These are phyloP conservation scores for Busseola fusca DNA, from an alignment of 2,888 invertebrate genomes.

Conservation along the genomic window DNA sequence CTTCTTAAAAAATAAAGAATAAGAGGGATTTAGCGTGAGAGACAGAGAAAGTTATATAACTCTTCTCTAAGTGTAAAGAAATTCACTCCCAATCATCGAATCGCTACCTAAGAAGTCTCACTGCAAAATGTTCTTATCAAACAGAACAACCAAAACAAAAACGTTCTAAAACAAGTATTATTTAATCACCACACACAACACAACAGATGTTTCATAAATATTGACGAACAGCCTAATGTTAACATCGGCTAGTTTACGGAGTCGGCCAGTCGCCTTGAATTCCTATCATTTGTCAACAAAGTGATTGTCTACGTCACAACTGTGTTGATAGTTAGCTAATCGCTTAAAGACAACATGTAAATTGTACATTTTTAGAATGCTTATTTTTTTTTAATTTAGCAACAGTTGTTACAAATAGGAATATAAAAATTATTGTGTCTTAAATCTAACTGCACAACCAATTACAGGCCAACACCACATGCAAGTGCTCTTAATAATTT, in stretches of 20 bases:
- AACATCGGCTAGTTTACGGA: slow-evolving; percentile 12
- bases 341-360: slow-evolving; percentile 3
- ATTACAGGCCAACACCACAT: too few species aligned
- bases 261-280: slow-evolving; percentile 39
- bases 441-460: too few species aligned
- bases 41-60: too few species aligned
- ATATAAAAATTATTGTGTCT: too few species aligned
- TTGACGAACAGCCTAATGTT: slow-evolving; percentile 17
- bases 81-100: neutral
- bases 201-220: slow-evolving; percentile 43
- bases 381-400: too few species aligned
- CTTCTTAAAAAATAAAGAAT: neutral
- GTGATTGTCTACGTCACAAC: slow-evolving; percentile 46
- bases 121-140: neutral
- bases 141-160: neutral
- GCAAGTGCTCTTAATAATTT: too few species aligned
- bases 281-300: slow-evolving; percentile 47
- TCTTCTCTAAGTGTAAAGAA: too few species aligned
- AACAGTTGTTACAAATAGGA: too few species aligned
- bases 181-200: slow-evolving; percentile 5
- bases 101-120: neutral
- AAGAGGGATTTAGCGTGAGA: too few species aligned
- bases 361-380: neutral
- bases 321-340: slow-evolving; percentile 40
- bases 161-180: neutral